Conservation (phyloP, 2,113 vertebrate species). For the Gobiocypris rarus region DNA sequence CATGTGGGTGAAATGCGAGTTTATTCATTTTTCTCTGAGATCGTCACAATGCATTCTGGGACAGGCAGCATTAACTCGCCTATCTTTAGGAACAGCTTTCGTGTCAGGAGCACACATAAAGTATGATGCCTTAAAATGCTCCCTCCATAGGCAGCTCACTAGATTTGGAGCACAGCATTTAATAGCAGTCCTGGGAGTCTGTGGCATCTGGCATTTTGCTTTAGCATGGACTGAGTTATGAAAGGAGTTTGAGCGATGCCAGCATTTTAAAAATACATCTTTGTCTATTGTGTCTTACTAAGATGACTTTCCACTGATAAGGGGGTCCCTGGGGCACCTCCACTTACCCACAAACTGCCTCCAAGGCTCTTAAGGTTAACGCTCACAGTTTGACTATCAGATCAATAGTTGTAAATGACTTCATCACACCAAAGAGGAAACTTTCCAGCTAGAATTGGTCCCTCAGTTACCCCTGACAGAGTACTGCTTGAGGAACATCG, state of each 20-base stretch:
- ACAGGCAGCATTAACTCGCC: background rate
- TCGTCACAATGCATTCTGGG: background rate
- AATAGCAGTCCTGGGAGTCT: slow-evolving; percentile 38
- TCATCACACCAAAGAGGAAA: slow-evolving; percentile 73
- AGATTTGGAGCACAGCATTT: slow-evolving; percentile 12
- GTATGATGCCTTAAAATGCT: background rate
- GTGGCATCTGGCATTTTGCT: slow-evolving; percentile 11
- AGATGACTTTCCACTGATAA: slow-evolving; percentile 66
- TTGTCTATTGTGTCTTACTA: slow-evolving; percentile 66
- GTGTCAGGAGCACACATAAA: background rate
- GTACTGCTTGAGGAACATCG: slow-evolving; percentile 52
- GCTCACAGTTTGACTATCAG: slow-evolving; percentile 73
- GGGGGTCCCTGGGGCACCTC: slow-evolving; percentile 70
- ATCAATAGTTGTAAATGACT: slow-evolving; percentile 81
- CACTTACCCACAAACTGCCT: slow-evolving; percentile 74
- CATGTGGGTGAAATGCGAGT: background rate
- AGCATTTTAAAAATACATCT: slow-evolving; percentile 68
- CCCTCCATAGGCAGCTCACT: background rate
- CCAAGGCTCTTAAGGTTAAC: slow-evolving; percentile 75
- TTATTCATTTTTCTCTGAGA: background rate
- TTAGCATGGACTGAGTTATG: slow-evolving; percentile 44
- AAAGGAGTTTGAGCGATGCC: slow-evolving; percentile 53
- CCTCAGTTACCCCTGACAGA: slow-evolving; percentile 66
- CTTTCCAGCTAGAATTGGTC: slow-evolving; percentile 68
- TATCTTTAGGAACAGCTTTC: background rate